Evolutionary conservation across 2,888 invertebrate genomes (phyloP).

Genomic region (Platycnemis pennipes): DNA sequence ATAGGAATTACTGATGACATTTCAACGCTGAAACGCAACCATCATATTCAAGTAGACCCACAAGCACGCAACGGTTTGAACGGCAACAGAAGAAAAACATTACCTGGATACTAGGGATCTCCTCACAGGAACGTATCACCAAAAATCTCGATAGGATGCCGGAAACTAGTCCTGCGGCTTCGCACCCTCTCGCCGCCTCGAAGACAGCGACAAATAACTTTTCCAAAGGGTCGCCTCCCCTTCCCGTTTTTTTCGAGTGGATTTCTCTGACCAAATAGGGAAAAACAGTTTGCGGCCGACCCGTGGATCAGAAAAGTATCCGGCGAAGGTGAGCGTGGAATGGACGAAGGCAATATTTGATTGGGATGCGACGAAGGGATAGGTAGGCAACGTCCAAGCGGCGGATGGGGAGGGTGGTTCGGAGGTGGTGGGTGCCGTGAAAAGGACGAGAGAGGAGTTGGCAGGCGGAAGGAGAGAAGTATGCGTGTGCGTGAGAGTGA

Average conservation of each 20-base stretch:
- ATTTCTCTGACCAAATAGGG: neutral
- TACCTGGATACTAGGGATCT: neutral
- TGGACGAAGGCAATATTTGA: slow-evolving; percentile 1
- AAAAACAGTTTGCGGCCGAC: neutral
- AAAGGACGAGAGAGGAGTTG: neutral
- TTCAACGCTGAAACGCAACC: neutral
- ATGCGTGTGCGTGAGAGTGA: neutral
- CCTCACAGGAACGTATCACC: neutral
- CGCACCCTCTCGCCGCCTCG: slow-evolving; percentile 14
- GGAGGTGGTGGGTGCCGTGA: neutral
- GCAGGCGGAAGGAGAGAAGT: neutral
- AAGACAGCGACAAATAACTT: slow-evolving; percentile 31
- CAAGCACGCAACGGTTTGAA: neutral
- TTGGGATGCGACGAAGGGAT: neutral
- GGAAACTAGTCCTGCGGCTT: neutral
- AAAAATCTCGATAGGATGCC: slow-evolving; percentile 8
- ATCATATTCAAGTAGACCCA: neutral
- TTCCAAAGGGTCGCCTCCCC: neutral
- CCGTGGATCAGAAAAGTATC: neutral
- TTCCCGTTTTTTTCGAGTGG: neutral
- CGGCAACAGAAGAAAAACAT: neutral
- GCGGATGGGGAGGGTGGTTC: neutral
- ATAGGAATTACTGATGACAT: neutral
- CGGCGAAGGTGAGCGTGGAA: neutral
- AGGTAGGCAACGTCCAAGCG: neutral